phyloP scores from a whole-genome alignment of 2,113 vertebrate species.

The Thermophis baileyi region DNA sequence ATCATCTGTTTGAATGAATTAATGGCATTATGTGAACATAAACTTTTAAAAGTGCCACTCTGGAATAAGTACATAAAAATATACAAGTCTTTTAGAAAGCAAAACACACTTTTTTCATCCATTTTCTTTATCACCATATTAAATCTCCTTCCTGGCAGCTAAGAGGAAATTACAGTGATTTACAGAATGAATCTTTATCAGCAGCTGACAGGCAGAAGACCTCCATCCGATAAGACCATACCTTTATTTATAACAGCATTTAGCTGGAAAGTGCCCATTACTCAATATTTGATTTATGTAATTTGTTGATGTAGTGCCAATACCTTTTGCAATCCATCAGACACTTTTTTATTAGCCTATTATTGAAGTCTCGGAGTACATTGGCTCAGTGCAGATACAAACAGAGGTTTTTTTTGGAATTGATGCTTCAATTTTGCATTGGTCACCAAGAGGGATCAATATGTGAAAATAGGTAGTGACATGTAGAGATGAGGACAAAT shows the following conservation, averaged over 20 bases:
- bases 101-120: constrained; percentile 46
- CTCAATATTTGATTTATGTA: constrained; percentile 61
- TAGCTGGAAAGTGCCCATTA: constrained; percentile 61
- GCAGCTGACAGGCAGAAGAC: constrained; percentile 56
- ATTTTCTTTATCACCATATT: constrained; percentile 65
- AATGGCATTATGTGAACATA: constrained; percentile 21
- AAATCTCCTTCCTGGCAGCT: constrained; percentile 66
- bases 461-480: neutral
- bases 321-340: constrained; percentile 50
- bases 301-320: constrained; percentile 51
- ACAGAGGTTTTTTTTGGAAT: neutral
- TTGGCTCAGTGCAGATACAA: constrained; percentile 36
- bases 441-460: neutral
- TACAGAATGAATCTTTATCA: constrained; percentile 71
- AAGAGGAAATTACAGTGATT: constrained; percentile 69
- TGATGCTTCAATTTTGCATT: constrained; percentile 35
- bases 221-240: constrained; percentile 45
- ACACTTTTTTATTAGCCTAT: constrained; percentile 36
- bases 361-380: constrained; percentile 47
- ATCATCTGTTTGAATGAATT: constrained; percentile 24
- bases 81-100: constrained; percentile 45
- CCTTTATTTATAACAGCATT: constrained; percentile 70
- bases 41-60: constrained; percentile 35
- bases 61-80: constrained; percentile 46
- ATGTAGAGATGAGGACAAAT: neutral